Evolutionary conservation across 2,888 invertebrate genomes (phyloP).

Genomic region (Sesia bembeciformis): DNA sequence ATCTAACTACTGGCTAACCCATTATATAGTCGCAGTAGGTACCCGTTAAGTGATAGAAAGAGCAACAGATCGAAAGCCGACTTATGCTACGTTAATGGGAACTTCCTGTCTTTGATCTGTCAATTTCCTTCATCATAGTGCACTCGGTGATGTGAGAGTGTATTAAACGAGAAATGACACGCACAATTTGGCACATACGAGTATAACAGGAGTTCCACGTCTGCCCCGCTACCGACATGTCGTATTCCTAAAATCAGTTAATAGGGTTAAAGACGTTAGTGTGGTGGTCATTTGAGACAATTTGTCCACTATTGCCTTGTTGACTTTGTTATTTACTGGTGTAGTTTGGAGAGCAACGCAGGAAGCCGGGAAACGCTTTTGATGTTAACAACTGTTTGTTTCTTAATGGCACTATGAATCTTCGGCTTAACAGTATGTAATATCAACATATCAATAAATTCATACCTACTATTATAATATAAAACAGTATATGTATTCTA

Average conservation of each 20-base stretch:
- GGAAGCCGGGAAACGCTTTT: too few species aligned
- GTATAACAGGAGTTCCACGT: conserved; percentile 9
- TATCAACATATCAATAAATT: too few species aligned
- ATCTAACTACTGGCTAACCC: not conserved
- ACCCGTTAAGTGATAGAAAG: conserved; percentile 18
- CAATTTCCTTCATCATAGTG: conserved; percentile 58
- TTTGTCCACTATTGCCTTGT: conserved; percentile 43
- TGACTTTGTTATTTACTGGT: conserved; percentile 46
- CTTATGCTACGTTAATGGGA: conserved; percentile 51
- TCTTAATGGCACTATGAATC: too few species aligned
- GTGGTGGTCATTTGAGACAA: conserved; percentile 56
- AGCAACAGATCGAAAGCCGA: conserved; percentile 40
- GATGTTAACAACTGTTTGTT: too few species aligned
- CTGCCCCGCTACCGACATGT: conserved; percentile 13
- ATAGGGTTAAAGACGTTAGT: conserved; percentile 53
- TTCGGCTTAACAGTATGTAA: too few species aligned
- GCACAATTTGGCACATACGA: conserved; percentile 35
- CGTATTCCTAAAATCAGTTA: conserved; percentile 55
- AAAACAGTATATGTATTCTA: too few species aligned
- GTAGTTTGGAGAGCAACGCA: conserved; percentile 15
- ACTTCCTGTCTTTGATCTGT: conserved; percentile 64
- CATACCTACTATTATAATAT: too few species aligned
- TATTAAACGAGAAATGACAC: conserved; percentile 41
- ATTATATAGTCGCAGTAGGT: not conserved
- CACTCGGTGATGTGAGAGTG: conserved; percentile 38